Evolutionary conservation across 2,113 vertebrate species (phyloP), one percentile per base, ranked within the genome.

Genomic region (Raja brachyura): DNA sequence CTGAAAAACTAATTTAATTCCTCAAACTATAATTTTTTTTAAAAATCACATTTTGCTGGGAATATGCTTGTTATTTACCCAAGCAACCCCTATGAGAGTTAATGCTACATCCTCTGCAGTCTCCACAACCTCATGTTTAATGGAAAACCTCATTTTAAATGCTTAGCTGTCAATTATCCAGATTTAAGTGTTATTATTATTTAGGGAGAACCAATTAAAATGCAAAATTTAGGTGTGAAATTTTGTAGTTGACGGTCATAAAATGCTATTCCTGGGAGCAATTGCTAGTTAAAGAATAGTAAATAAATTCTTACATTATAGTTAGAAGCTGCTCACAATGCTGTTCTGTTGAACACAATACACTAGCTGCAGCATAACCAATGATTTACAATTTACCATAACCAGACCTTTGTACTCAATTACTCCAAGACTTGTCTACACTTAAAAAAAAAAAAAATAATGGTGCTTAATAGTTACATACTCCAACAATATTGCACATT

Each of bases 71-170:
- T 48, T 73, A 92, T 97, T 99, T 99, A 99, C 98, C 98, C 99
- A 98, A 97, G 99, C 98, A 98, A 99, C 99, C 97, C 98, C 98
- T 95, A 98, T 99, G 98, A 99, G 98, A 97, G 98, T 99, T 97
- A 99, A 96, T 98, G 98, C 98, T 99, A 99, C 98, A 97, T 98
- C 99, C 97, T 99, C 99, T 96, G 98, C 98, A 97, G 98, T 99
- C 98, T 99, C 98, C 98, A 99, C 98, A 98, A 99, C 98, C 96
- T 99, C 98, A 97, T 98, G 99, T 97, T 63, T 59, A 83, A 59
- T 7, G 13, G 59, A 86, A 31, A 63, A 25, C 11, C 11, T 86
- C 9, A 77, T 33, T 77, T 77, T 4, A 77, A 10, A 77, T 33
- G 3, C 75, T 75, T 75, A 2, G 78, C 78, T 48, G 22, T 59